A percentile compares a stretch with the other conserved stretches of the same genome.
Evolutionary conservation across 2,113 vertebrate genomes (phyloP).

Genomic region (Daboia siamensis): DNA sequence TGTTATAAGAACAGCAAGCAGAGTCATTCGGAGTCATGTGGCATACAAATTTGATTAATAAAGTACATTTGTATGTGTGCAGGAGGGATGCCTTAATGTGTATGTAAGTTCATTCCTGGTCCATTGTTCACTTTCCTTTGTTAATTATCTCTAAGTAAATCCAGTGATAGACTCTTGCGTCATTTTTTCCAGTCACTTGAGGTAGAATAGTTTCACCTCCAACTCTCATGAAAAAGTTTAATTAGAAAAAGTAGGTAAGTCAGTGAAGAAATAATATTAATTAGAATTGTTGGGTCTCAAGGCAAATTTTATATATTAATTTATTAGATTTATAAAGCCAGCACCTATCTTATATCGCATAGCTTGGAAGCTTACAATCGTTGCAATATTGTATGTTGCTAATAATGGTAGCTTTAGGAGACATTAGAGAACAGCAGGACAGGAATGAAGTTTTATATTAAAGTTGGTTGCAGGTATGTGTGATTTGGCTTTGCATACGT

Average conservation of each 20-base stretch:
- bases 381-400: background rate
- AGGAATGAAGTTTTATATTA: background rate
- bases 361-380: background rate
- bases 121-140: background rate
- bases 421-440: background rate
- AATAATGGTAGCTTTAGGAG: background rate
- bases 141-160: background rate
- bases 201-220: background rate
- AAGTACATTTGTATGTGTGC: background rate
- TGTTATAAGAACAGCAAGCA: background rate
- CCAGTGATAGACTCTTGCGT: background rate
- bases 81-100: background rate
- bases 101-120: background rate
- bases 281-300: background rate
- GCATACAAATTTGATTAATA: background rate
- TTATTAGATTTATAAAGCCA: background rate
- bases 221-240: background rate
- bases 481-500: background rate
- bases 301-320: background rate
- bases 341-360: background rate
- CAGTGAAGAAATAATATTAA: background rate
- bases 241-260: background rate
- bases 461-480: background rate
- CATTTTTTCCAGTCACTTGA: background rate
- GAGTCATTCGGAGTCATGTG: background rate